Evolutionary conservation across 2,888 invertebrate species (phyloP).

Genomic region (Nomada flava): DNA sequence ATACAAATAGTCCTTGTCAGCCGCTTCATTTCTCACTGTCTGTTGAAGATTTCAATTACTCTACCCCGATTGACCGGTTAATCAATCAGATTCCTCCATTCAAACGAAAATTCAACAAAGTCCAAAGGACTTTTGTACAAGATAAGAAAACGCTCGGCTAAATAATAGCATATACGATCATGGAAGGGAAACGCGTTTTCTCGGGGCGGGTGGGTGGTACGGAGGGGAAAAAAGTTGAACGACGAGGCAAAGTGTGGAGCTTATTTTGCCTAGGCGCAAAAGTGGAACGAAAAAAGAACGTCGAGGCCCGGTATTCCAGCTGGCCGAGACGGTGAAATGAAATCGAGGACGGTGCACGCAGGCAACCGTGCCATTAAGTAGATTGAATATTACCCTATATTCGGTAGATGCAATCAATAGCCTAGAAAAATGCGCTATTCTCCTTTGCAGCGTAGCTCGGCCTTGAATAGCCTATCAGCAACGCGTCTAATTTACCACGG

Average conservation of each 20-base stretch:
- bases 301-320: conserved; percentile 52
- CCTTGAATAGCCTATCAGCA: conserved; percentile 72
- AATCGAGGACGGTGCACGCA: conserved; percentile 76
- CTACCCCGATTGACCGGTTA: no score
- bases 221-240: neutral
- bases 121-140: no score
- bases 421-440: conserved; percentile 70
- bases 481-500: conserved; percentile 66
- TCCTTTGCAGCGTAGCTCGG: conserved; percentile 58
- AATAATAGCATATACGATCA: neutral
- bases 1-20: no score
- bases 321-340: conserved; percentile 65
- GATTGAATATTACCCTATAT: conserved; percentile 82
- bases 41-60: no score
- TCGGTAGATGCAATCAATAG: conserved; percentile 78
- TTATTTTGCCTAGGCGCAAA: conserved; percentile 65
- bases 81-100: no score
- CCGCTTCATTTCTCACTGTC: no score
- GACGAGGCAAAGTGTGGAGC: neutral
- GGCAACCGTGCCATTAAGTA: conserved; percentile 76
- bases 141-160: no score
- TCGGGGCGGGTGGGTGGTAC: no score
- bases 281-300: conserved; percentile 65
- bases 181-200: conserved; percentile 5
- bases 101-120: no score